Percentiles rank a stretch among this genome's conserved stretches.
Conservation (phyloP, 1,140 invertebrate genomes). For the Brachionus sp. region DNA sequence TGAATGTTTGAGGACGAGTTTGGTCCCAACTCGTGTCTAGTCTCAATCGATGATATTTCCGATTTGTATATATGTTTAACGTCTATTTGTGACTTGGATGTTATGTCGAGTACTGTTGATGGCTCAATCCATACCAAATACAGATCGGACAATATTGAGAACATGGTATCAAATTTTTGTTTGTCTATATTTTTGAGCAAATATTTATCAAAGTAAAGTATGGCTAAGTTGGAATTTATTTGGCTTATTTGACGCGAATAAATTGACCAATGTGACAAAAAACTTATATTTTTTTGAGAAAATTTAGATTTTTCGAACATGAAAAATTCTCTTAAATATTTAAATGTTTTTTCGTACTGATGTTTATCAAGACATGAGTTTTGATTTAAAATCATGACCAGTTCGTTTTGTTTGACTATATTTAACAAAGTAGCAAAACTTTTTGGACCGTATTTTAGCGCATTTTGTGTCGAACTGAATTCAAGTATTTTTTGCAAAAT, state of each 20-base stretch:
- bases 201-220: constrained; percentile 33
- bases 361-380: neutral
- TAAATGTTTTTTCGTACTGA: neutral
- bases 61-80: constrained; percentile 29
- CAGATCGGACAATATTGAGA: neutral
- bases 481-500: neutral
- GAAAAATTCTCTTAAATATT: constrained; percentile 32
- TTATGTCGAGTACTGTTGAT: neutral
- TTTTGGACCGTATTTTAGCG: constrained; percentile 2
- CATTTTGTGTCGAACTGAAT: neutral
- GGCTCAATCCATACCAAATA: constrained; percentile 10
- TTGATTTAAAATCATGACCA: neutral
- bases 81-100: neutral
- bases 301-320: constrained; percentile 16
- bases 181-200: neutral
- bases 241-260: constrained; percentile 1
- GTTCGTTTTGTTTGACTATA: constrained; percentile 40
- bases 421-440: neutral
- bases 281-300: neutral
- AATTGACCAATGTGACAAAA: constrained; percentile 37
- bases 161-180: constrained; percentile 1
- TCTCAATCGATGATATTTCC: neutral
- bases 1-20: neutral
- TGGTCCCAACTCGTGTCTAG: neutral
- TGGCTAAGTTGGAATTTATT: neutral